Evolutionary conservation across 2,113 vertebrate genomes (phyloP), one percentile per base, ranked within the genome.

Genomic region (Dryoscopus gambensis): DNA sequence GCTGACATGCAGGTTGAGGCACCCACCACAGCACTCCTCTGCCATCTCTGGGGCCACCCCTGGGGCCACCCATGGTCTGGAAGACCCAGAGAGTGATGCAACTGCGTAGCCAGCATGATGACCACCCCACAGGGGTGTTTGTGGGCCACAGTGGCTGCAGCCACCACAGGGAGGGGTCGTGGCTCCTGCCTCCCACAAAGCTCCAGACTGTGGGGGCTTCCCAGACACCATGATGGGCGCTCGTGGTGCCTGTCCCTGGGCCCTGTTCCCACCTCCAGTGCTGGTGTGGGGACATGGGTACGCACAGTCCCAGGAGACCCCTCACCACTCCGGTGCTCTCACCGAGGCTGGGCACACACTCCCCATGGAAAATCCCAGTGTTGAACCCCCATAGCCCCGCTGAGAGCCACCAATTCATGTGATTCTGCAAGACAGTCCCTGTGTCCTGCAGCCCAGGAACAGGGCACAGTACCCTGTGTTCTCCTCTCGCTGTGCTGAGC

Each of bases 271-370:
- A 25, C 18, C 37, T 10, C 5, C 10, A 20, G 11, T 25, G 30
- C 40, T 46, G 59, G 25, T 17, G 40, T 50, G 67, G 67, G 64
- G 31, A 49, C 0, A 0, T 17, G 37, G 46, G 23, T 7, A 2
- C 4, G 5, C n/a, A 2, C 4, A 30, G 42, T 50, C 52, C 81
- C 49, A 67, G 69, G 16, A 90, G 78, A 68, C 8, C 33, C 21
- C 9, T 2, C 35, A 49, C 55, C 39, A 16, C n/a, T 20, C 2
- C 0, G 0, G 15, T 25, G 52, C 39, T 59, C 21, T 9, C 70
- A 22, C 20, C 0, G 7, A 20, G 19, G 28, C 39, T 6, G 5
- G 56, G 50, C 81, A 69, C 7, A 8, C 1, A 1, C 4, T 59
- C 44, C 47, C 35, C 28, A 24, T 5, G 13, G 74, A 74, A 65